A percentile compares a stretch with the other conserved stretches of the same genome.
Conservation (phyloP, 1,140 invertebrate genomes). For the Bombus haemorrhoidalis region DNA sequence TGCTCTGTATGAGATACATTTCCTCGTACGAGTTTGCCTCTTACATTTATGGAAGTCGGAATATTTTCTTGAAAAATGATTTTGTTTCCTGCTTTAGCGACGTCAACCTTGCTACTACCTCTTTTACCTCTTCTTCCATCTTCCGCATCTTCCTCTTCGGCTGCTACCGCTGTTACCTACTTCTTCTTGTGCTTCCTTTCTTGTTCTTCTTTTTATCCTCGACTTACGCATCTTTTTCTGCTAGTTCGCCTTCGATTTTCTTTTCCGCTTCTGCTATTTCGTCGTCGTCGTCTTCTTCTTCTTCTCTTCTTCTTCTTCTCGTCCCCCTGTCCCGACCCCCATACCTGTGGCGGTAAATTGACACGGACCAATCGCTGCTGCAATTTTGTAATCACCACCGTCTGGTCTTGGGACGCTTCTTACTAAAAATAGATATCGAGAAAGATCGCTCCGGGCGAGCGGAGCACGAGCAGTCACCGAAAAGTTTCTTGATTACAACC, state of each 20-base stretch:
- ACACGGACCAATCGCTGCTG: constrained; percentile 50
- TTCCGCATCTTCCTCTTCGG: not conserved
- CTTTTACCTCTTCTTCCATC: not conserved
- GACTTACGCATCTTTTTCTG: constrained; percentile 3
- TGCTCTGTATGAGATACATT: not conserved
- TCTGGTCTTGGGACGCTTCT: constrained; percentile 39
- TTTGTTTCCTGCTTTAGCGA: not conserved
- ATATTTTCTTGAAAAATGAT: not conserved
- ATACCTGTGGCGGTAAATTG: constrained; percentile 41
- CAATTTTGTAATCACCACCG: constrained; percentile 53
- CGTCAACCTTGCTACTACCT: not conserved
- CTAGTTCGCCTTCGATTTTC: constrained; percentile 8
- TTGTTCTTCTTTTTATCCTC: not conserved
- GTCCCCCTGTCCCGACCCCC: not conserved
- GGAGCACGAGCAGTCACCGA: constrained; percentile 6
- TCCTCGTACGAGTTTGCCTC: not conserved
- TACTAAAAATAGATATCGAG: constrained; percentile 52
- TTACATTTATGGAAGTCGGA: not conserved
- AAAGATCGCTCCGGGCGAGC: constrained; percentile 32
- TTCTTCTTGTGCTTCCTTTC: not conserved
- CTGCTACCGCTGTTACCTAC: not conserved
- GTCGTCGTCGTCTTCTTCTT: not conserved
- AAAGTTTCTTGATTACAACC: constrained; percentile 19
- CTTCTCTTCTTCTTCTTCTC: not conserved
- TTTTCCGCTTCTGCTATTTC: not conserved